Base-by-base conservation (phyloP, 64 coral and sea anemone species). In the Dendronephthya gigantea region DNA sequence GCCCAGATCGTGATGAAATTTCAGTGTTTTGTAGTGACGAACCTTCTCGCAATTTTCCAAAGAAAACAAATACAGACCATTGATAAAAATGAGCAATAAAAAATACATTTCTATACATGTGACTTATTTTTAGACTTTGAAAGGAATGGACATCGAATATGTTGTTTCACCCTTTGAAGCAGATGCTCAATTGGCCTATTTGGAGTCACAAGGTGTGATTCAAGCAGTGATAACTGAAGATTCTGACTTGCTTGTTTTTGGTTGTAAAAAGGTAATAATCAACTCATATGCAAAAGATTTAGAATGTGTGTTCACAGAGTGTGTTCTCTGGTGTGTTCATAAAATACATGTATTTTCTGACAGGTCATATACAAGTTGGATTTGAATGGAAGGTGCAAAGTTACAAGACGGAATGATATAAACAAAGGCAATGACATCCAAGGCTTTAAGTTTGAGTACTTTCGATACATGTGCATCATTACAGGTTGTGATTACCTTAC, bases 361-460 rank as follows among this genome's bases (percentile, higher is more conserved):
- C 35, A 87, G 68, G 69, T 87, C 33, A 81, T 87, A 76, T 87
- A 79, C 86, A 87, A 87, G 30, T 43, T 81, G 15, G 22, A 34
- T 50, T 1, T 34, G 23, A 81, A 43, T 81, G 86, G 86, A 27
- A 43, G 47, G 51, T 87, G 86, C 45, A 87, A 50, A 48, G 41
- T 87, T 0, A 35, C 79, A 15, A 87, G 68, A 48, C 86, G 68
- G 14, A 48, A 72, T 19, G 68, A 87, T 40, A 62, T 87, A 9
- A 49, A 72, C 27, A 87, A 87, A 74, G 41, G 86, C 49, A 41
- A 76, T 8, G 28, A 7, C 9, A 16, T 79, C 6, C 47, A 45
- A n/a, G 13, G 79, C 33, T 87, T 87, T 30, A 79, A 72, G 34
- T 82, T 52, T 38, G 86, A 82, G 37, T 32, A 88, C n/a, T 88